Evolutionary conservation across 2,113 vertebrate genomes (phyloP).

Genomic region (Carlito syrichta): DNA sequence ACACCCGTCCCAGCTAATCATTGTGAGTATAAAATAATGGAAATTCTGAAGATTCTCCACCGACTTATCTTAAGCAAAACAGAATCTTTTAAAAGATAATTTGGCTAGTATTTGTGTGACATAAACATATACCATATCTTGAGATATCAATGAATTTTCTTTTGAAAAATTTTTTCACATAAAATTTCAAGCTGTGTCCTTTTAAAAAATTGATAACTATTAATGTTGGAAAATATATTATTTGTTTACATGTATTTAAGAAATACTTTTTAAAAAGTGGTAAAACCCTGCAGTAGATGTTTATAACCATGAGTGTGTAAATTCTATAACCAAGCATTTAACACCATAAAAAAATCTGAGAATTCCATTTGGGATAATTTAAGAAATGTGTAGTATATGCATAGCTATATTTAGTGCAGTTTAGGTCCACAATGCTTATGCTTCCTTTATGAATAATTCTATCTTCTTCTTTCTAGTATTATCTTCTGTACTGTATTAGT

Average conservation of each 20-base stretch:
- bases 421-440: not conserved
- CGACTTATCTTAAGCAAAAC: not conserved
- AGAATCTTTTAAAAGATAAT: slow-evolving; percentile 9
- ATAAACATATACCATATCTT: slow-evolving; percentile 29
- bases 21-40: slow-evolving; percentile 51
- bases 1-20: slow-evolving; percentile 12
- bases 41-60: slow-evolving; percentile 39
- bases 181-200: no score
- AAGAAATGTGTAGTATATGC: not conserved
- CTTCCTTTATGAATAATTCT: not conserved
- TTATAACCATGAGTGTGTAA: not conserved
- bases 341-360: not conserved
- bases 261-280: not conserved
- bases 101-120: not conserved
- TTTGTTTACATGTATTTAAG: not conserved
- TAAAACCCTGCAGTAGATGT: slow-evolving; percentile 3
- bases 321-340: not conserved
- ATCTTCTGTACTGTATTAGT: not conserved
- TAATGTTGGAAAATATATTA: not conserved
- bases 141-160: slow-evolving; percentile 24
- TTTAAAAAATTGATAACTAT: slow-evolving; percentile 33
- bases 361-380: not conserved
- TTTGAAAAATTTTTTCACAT: no score
- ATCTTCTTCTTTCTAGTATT: slow-evolving; percentile 6
- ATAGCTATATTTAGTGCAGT: not conserved